phyloP scores from a whole-genome alignment of 2,888 invertebrate species.

The Notodonta ziczac region DNA sequence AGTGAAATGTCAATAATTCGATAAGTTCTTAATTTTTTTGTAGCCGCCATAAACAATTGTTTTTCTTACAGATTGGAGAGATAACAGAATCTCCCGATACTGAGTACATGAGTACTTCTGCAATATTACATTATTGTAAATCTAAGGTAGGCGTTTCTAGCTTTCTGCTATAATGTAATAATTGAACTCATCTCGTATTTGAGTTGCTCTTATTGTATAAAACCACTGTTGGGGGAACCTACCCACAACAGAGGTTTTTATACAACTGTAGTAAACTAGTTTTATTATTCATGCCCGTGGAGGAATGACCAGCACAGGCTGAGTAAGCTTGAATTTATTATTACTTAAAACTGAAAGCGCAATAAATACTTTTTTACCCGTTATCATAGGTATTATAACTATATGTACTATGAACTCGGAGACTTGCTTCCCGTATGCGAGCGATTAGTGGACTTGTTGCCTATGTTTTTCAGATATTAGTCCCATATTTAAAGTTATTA shows the following conservation, averaged over 20 bases:
- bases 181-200: not conserved
- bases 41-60: not conserved
- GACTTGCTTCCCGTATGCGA: not conserved
- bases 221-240: no score
- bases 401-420: no score
- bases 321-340: no score
- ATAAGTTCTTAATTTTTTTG: not conserved
- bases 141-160: constrained; percentile 81
- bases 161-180: not conserved
- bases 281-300: no score
- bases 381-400: no score
- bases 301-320: no score
- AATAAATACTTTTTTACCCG: no score
- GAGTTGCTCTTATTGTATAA: no score
- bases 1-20: not conserved
- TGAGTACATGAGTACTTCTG: constrained; percentile 89
- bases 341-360: no score
- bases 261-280: no score
- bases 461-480: constrained; percentile 84
- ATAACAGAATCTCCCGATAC: constrained; percentile 88
- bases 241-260: no score
- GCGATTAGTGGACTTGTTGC: not conserved
- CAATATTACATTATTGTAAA: constrained; percentile 92
- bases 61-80: constrained; percentile 86
- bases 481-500: constrained; percentile 90